phyloP scores from a whole-genome alignment of 1,140 invertebrate genomes.

The Phocides pigmalion region DNA sequence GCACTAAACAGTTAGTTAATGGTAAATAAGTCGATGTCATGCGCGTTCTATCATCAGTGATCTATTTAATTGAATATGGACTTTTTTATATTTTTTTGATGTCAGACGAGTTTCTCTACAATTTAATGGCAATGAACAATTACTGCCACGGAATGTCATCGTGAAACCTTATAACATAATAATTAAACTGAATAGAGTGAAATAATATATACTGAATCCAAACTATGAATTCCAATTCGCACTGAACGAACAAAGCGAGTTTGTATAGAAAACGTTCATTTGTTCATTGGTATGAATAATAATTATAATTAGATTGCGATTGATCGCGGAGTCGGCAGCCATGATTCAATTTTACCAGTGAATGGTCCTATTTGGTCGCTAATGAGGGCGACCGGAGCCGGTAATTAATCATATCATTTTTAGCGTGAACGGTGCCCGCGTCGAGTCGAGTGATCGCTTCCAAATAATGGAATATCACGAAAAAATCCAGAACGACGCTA shows the following conservation, averaged over 20 bases:
- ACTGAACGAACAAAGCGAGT: slow-evolving; percentile 33
- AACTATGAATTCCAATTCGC: background rate
- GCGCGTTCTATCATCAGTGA: no score
- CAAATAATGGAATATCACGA: slow-evolving; percentile 76
- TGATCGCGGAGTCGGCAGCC: slow-evolving; percentile 57
- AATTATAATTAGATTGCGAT: slow-evolving; percentile 76
- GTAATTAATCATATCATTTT: slow-evolving; percentile 83
- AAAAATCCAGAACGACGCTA: slow-evolving; percentile 76
- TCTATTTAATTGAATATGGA: no score
- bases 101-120: no score
- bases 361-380: slow-evolving; percentile 76
- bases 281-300: slow-evolving; percentile 63
- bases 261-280: slow-evolving; percentile 49
- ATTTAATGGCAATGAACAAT: no score
- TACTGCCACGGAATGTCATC: no score
- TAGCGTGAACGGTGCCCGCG: slow-evolving; percentile 70
- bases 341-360: slow-evolving; percentile 81
- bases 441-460: slow-evolving; percentile 66
- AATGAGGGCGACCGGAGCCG: slow-evolving; percentile 73
- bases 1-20: no score
- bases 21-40: no score
- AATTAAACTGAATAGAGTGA: no score
- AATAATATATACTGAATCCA: background rate
- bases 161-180: no score
- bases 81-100: no score